These are phyloP conservation scores for Leptocoma aspasia DNA, from an alignment of 2,113 vertebrate species.

Conservation along the genomic window DNA sequence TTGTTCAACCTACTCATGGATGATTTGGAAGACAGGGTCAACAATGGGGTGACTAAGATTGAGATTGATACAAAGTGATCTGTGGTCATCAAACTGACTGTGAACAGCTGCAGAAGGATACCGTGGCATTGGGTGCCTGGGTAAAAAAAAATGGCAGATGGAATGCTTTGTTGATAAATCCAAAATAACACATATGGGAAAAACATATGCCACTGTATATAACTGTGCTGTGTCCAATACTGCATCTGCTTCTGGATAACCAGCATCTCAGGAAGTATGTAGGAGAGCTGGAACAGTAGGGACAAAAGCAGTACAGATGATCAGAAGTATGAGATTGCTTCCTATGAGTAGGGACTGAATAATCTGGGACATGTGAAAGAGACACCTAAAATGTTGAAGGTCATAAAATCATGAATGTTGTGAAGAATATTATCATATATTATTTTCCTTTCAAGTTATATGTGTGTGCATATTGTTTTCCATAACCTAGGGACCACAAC, in stretches of 20 bases:
- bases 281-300: neutral
- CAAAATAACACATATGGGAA: constrained; percentile 4
- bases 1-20: neutral
- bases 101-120: constrained; percentile 26
- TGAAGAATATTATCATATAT: neutral
- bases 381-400: neutral
- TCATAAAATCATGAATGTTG: neutral
- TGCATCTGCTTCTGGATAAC: neutral
- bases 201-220: neutral
- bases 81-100: constrained; percentile 35
- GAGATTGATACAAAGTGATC: constrained; percentile 23
- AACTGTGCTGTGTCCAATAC: neutral
- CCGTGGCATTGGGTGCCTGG: neutral
- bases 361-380: neutral
- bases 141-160: constrained; percentile 31
- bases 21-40: neutral
- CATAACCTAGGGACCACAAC: neutral
- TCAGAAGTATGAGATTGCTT: neutral
- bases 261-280: neutral
- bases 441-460: neutral
- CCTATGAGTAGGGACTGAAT: neutral
- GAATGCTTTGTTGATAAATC: neutral
- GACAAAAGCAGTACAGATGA: neutral
- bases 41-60: neutral
- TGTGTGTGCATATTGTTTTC: neutral